phyloP scores from a whole-genome alignment of 2,113 vertebrate species.

The Etia nguti region DNA sequence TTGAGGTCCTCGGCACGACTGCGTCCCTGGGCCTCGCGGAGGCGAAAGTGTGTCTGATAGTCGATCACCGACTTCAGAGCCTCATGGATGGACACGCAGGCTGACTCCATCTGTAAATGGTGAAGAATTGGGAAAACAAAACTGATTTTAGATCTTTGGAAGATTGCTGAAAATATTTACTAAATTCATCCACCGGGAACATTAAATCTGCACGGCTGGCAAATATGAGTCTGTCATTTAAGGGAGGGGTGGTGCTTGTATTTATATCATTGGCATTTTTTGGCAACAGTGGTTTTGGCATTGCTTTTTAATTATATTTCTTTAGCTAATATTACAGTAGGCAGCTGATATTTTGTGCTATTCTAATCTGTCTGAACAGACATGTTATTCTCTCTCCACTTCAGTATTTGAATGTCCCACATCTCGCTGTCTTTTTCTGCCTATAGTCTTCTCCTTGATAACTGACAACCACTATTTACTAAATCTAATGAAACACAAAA shows the following conservation, averaged over 20 bases:
- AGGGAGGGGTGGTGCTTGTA: background rate
- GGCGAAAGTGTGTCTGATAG: constrained; percentile 95
- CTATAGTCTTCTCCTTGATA: background rate
- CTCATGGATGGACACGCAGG: constrained; percentile 97
- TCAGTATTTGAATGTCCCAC: background rate
- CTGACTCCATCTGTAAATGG: constrained; percentile 89
- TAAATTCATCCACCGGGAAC: background rate
- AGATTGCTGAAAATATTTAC: background rate
- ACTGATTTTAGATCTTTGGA: background rate
- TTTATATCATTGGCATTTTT: background rate
- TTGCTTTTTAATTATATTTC: background rate
- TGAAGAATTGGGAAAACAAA: background rate
- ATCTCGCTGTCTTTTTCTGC: background rate
- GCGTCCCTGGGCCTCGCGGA: constrained; percentile 93
- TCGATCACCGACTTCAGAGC: constrained; percentile 96
- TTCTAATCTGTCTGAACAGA: background rate
- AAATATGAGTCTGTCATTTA: background rate
- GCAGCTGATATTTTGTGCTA: background rate
- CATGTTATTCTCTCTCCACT: background rate
- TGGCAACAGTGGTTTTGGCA: background rate
- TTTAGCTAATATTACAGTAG: background rate
- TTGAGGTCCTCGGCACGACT: constrained; percentile 97
- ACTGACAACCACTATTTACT: background rate
- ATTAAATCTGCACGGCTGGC: background rate
- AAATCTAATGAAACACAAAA: background rate